These are phyloP conservation scores for Drosophila recens DNA, from an alignment of 2,888 invertebrate species.

Conservation along the genomic window DNA sequence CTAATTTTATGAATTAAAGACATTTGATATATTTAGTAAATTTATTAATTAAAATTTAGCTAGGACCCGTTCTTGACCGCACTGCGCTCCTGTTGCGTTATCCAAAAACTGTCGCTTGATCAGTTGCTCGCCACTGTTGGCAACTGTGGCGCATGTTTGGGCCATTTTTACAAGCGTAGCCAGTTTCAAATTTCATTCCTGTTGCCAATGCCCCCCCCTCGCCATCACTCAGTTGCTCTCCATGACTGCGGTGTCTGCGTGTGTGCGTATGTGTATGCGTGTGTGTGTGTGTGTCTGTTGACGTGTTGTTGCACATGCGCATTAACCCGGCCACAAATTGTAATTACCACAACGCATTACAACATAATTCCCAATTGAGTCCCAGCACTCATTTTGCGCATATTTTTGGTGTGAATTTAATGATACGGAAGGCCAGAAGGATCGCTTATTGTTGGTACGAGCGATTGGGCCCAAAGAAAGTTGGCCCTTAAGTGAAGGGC, in stretches of 20 bases:
- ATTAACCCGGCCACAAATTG: slow-evolving; percentile 80
- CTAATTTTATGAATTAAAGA: too few species aligned
- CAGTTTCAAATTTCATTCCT: slow-evolving; percentile 80
- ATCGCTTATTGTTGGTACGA: slow-evolving; percentile 17
- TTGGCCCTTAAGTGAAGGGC: slow-evolving; percentile 62
- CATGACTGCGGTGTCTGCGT: slow-evolving; percentile 5
- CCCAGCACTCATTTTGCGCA: slow-evolving; percentile 28
- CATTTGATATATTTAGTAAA: too few species aligned
- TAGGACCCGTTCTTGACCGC: background rate
- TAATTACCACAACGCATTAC: slow-evolving; percentile 82
- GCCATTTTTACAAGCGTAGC: slow-evolving; percentile 80
- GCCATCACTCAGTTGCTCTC: background rate
- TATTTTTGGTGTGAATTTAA: slow-evolving; percentile 76
- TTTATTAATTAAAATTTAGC: background rate
- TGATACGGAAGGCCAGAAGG: slow-evolving; percentile 61
- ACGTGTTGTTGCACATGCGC: slow-evolving; percentile 82
- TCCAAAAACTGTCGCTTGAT: slow-evolving; percentile 73
- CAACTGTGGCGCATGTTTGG: slow-evolving; percentile 77
- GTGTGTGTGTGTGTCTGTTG: slow-evolving; percentile 58
- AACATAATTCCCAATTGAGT: slow-evolving; percentile 74
- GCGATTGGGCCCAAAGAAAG: slow-evolving; percentile 61
- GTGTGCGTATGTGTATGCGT: slow-evolving; percentile 37
- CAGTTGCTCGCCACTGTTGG: slow-evolving; percentile 73
- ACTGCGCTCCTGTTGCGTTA: slow-evolving; percentile 53
- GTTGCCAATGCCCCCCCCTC: slow-evolving; percentile 25